Percentiles rank a stretch among this genome's conserved stretches.
phyloP scores from a whole-genome alignment of 2,113 vertebrate species.

The Pipa parva region DNA sequence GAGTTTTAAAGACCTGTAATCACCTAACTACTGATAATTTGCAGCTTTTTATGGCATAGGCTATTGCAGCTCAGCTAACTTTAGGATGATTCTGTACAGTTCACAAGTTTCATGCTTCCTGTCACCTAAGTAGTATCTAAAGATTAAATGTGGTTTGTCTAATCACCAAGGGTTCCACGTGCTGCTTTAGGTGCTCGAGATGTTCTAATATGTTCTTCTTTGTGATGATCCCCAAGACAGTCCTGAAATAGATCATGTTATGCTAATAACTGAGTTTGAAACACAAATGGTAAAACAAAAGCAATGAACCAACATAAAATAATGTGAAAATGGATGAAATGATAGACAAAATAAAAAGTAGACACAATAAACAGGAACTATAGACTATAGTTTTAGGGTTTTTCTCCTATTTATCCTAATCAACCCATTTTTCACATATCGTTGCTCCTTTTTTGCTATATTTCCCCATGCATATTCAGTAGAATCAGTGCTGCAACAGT shows the following conservation, averaged over 20 bases:
- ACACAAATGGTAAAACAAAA: slow-evolving; percentile 53
- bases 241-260: slow-evolving; percentile 98
- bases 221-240: slow-evolving; percentile 99
- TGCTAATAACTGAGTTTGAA: slow-evolving; percentile 81
- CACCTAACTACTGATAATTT: neutral
- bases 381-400: too few species aligned
- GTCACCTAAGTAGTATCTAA: slow-evolving; percentile 68
- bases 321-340: slow-evolving; percentile 50
- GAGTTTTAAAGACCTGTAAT: neutral
- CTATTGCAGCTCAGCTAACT: slow-evolving; percentile 48
- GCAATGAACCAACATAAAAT: slow-evolving; percentile 49
- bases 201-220: slow-evolving; percentile 99
- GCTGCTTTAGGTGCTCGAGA: slow-evolving; percentile 97
- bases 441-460: too few species aligned
- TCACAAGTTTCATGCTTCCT: slow-evolving; percentile 91
- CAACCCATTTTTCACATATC: too few species aligned
- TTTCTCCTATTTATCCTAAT: neutral
- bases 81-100: slow-evolving; percentile 60
- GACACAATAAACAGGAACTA: too few species aligned
- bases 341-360: neutral
- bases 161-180: slow-evolving; percentile 94
- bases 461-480: too few species aligned
- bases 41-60: slow-evolving; percentile 41
- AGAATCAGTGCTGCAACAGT: too few species aligned
- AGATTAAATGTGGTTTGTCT: slow-evolving; percentile 83